Evolutionary conservation across 92 coral and sea anemone genomes (phyloP).

Genomic region (Metridium senile): DNA sequence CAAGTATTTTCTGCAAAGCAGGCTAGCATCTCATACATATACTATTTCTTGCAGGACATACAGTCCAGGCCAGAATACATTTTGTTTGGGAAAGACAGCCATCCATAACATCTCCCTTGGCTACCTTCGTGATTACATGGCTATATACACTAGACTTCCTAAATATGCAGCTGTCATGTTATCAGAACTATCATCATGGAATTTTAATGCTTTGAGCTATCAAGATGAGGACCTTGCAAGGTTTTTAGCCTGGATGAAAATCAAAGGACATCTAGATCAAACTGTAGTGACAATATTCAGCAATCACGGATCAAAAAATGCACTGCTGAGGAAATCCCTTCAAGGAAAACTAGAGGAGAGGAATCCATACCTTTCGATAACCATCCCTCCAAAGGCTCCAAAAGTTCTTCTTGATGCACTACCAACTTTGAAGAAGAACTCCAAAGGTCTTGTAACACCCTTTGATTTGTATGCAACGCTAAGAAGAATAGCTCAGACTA

Average conservation of each 20-base stretch:
- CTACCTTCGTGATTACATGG: conserved; percentile 63
- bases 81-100: conserved; percentile 73
- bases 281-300: conserved; percentile 73
- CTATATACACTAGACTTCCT: conserved; percentile 66
- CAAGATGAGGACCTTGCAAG: conserved; percentile 57
- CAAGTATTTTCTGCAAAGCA: no score
- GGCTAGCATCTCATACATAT: no score
- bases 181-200: conserved; percentile 76
- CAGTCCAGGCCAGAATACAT: conserved; percentile 55
- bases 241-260: conserved; percentile 68
- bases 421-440: conserved; percentile 48
- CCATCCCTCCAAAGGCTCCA: conserved; percentile 65
- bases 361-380: conserved; percentile 73
- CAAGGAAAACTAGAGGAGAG: conserved; percentile 87
- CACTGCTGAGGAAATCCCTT: conserved; percentile 52
- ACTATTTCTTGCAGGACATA: conserved; percentile 22
- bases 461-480: conserved; percentile 77
- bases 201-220: conserved; percentile 56
- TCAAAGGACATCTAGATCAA: conserved; percentile 62
- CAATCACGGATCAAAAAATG: conserved; percentile 72
- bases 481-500: conserved; percentile 40
- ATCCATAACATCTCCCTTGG: conserved; percentile 72
- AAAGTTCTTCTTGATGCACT: conserved; percentile 35
- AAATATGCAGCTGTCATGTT: conserved; percentile 69
- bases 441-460: conserved; percentile 59